These are phyloP conservation scores for Petrolisthes cinctipes DNA, from an alignment of 2,888 invertebrate genomes.

Conservation along the genomic window DNA sequence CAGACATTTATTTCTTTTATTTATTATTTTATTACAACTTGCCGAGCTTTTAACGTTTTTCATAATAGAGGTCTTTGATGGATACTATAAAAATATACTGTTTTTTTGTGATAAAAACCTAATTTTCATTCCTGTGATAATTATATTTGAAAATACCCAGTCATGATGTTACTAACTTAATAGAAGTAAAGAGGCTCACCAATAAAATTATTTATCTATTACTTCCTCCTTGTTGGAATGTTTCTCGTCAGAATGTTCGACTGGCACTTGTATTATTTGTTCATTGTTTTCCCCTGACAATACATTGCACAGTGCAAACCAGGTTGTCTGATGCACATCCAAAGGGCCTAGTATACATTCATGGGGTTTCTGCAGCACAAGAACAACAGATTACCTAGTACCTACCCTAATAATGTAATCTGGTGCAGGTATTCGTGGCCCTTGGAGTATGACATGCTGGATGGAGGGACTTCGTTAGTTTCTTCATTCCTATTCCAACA, in stretches of 20 bases:
- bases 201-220: slow-evolving; percentile 3
- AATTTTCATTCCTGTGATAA: neutral
- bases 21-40: neutral
- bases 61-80: neutral
- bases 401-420: neutral
- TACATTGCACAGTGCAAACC: neutral
- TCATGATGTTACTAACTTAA: neutral
- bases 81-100: too few relatives aligned
- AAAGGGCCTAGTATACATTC: neutral
- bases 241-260: slow-evolving; percentile 13
- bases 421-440: slow-evolving; percentile 7
- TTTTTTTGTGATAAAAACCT: neutral
- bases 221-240: slow-evolving; percentile 12
- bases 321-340: slow-evolving; percentile 13
- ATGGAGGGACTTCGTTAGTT: too few relatives aligned
- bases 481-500: slow-evolving; percentile 5
- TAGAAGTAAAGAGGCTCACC: neutral
- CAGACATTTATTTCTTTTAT: too few relatives aligned
- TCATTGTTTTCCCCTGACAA: slow-evolving; percentile 2
- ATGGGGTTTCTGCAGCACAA: slow-evolving; percentile 17
- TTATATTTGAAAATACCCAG: neutral
- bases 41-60: neutral
- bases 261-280: slow-evolving; percentile 21
- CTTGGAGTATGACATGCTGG: slow-evolving; percentile 2
- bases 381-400: slow-evolving; percentile 20